Percentiles rank a stretch among this genome's conserved stretches.
Conservation (phyloP, 1,140 invertebrate genomes). For the Asbolus verrucosus region DNA sequence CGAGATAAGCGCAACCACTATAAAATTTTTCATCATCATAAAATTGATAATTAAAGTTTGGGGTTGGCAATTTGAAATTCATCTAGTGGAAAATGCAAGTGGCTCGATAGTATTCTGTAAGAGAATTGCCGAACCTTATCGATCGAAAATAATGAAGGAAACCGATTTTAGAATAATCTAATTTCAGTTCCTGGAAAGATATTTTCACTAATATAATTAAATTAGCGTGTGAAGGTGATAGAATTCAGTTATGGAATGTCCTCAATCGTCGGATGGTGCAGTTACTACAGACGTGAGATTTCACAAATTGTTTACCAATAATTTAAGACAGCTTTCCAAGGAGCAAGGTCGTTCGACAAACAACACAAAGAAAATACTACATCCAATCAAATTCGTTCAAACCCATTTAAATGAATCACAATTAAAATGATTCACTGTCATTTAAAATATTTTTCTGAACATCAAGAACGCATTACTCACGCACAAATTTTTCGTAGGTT, state of each 20-base stretch:
- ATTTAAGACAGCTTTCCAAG: constrained; percentile 11
- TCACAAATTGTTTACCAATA: constrained; percentile 39
- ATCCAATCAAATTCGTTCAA: not conserved
- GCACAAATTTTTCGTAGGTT: constrained; percentile 20
- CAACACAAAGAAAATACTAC: constrained; percentile 24
- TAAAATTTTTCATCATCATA: no score
- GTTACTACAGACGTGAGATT: constrained; percentile 30
- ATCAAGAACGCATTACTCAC: constrained; percentile 18
- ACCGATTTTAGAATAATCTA: no score
- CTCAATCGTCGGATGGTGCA: constrained; percentile 26
- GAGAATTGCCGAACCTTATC: no score
- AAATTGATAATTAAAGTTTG: not conserved
- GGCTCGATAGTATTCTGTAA: no score
- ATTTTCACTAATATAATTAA: constrained; percentile 32
- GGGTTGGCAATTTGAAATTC: not conserved
- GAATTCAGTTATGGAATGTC: constrained; percentile 29
- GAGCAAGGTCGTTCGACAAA: constrained; percentile 21
- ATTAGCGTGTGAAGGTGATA: constrained; percentile 35
- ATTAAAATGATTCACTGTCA: constrained; percentile 28
- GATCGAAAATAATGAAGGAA: no score
- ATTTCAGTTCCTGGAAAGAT: not conserved
- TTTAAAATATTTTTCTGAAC: constrained; percentile 1
- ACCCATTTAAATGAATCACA: constrained; percentile 33
- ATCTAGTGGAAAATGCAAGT: no score
- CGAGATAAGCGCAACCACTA: not conserved